phyloP scores from a whole-genome alignment of 2,113 vertebrate species.

The Ibidorhyncha struthersii region DNA sequence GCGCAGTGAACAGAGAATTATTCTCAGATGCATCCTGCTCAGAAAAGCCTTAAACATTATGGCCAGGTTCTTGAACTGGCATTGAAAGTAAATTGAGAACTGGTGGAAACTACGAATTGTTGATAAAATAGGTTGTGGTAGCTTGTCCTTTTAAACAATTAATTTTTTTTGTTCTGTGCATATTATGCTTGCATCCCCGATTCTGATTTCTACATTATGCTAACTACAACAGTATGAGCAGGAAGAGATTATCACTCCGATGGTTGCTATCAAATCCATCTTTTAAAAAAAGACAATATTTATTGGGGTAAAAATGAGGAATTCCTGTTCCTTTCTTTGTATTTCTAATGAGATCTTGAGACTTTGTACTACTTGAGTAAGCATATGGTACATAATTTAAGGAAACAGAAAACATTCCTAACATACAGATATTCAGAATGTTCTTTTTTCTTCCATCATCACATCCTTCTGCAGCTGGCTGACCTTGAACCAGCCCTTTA shows the following conservation, averaged over 20 bases:
- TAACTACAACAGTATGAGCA: neutral
- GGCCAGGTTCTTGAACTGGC: neutral
- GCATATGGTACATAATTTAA: neutral
- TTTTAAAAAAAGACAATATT: neutral
- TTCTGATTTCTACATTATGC: neutral
- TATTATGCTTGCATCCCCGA: neutral
- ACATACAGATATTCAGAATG: neutral
- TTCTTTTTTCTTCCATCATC: neutral
- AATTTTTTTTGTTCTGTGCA: neutral
- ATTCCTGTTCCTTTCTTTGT: neutral
- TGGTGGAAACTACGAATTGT: neutral
- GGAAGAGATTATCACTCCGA: neutral
- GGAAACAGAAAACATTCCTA: neutral
- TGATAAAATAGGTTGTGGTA: neutral
- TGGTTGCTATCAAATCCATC: neutral
- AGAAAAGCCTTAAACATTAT: neutral
- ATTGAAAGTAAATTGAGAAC: neutral
- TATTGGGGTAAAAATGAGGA: neutral
- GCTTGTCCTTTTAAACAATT: neutral
- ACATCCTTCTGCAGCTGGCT: neutral
- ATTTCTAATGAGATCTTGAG: neutral
- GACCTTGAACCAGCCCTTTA: neutral
- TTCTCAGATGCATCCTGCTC: neutral
- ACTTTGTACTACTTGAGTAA: neutral
- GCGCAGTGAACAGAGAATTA: conserved; percentile 16